phyloP scores from a whole-genome alignment of 2,888 invertebrate genomes.

The Dasysyrphus albostriatus region DNA sequence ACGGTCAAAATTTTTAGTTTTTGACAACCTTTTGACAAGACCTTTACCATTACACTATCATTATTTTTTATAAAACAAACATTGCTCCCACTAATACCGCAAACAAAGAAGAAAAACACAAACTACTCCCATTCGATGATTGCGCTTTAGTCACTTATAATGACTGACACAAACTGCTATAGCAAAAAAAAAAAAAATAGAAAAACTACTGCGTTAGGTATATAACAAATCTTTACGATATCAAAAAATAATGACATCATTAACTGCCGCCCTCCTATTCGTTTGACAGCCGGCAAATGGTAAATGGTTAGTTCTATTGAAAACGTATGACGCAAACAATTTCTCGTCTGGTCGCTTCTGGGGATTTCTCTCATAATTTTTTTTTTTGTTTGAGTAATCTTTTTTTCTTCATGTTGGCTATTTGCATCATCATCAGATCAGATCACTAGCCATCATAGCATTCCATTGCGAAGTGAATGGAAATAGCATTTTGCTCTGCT shows the following conservation, averaged over 20 bases:
- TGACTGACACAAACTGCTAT: conserved; percentile 39
- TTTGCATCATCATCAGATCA: conserved; percentile 36
- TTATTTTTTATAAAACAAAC: not conserved
- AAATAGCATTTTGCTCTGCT: conserved; percentile 34
- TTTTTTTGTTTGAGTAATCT: conserved; percentile 11
- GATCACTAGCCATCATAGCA: conserved; percentile 22
- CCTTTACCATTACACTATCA: no score
- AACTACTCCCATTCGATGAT: conserved; percentile 62
- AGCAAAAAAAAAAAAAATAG: not conserved
- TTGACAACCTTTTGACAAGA: not conserved
- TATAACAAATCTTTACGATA: conserved; percentile 50
- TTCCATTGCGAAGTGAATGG: conserved; percentile 36
- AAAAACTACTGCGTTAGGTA: conserved; percentile 22
- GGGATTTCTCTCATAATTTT: conserved; percentile 55
- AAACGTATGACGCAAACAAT: conserved; percentile 62
- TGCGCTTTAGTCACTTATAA: conserved; percentile 49
- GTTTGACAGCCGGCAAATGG: conserved; percentile 15
- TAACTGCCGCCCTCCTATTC: conserved; percentile 45
- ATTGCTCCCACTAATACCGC: not conserved
- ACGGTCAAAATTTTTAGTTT: not conserved
- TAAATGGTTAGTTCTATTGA: conserved; percentile 9
- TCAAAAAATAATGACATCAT: conserved; percentile 72
- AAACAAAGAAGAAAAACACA: not conserved
- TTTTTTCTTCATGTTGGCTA: conserved; percentile 18
- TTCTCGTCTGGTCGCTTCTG: conserved; percentile 58